Base-by-base conservation (phyloP, 1,140 invertebrate genomes). In the Lysiphlebus fabarum region DNA sequence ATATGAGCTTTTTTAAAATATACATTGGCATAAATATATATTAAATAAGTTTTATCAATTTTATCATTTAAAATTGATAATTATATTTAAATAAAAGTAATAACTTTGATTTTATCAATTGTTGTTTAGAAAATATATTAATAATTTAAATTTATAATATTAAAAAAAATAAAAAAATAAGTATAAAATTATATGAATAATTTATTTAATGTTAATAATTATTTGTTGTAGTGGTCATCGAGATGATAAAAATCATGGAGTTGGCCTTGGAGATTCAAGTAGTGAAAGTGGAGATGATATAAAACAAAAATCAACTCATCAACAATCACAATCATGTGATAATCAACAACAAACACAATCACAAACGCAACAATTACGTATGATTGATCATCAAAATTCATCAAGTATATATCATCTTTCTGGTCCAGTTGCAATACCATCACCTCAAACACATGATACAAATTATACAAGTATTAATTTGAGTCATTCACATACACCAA, bases 401-500 rank as follows among this genome's bases (percentile, higher is more conserved):
- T 74, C 81, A 43, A 68, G 72, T 61, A 83, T 83, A 74, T 83
- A 83, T 58, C 82, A 82, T 56, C 70, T 83, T 37, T 81, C 80
- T n/a, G 58, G 71, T 8, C 79, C 76, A 1, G 72, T 76, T 36
- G 75, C 78, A 0, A 72, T 77, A 12, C 80, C 77, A 37, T 77
- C 75, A 61, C 75, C 75, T 10, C 74, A 74, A 65, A 73, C 78
- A 38, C 79, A 79, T 62, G 17, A 26, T 26, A 26, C 17, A 26
- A 26, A 26, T 26, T 26, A 26, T 26, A 26, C 17, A 26, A 26
- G 17, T 26, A 4, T 26, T 26, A 76, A 79, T 48, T 75, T 76
- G 54, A 65, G 67, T 53, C 76, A 78, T 58, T 26, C 69, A 42
- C 76, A 76, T 50, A 73, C 72, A 14, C 66, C 68, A n/a, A 69